Evolutionary conservation across 2,113 vertebrate species (phyloP).

Genomic region (Antigone vipio): DNA sequence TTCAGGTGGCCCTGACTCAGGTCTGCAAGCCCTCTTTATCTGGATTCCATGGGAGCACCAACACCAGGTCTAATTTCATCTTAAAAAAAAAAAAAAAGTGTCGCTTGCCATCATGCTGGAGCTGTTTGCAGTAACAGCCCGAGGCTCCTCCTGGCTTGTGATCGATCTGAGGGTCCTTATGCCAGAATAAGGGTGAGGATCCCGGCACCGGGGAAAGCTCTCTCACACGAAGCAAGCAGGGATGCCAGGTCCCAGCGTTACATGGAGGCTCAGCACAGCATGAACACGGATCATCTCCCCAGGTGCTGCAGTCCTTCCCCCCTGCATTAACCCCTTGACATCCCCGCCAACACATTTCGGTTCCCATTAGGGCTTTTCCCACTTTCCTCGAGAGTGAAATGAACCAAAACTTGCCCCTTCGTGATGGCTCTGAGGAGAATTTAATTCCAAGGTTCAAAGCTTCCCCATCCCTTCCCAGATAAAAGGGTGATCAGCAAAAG

Average conservation of each 20-base stretch:
- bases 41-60: fast-evolving
- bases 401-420: slow-evolving; percentile 51
- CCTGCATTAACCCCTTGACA: slow-evolving; percentile 13
- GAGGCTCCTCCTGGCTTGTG: not conserved
- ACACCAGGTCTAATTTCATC: not conserved
- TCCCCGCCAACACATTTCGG: not conserved
- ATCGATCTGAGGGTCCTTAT: not conserved
- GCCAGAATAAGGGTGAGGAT: not conserved
- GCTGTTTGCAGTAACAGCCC: not conserved
- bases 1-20: not conserved
- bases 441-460: slow-evolving; percentile 77
- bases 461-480: slow-evolving; percentile 68
- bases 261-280: not conserved
- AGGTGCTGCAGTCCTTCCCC: not conserved
- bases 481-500: slow-evolving; percentile 67
- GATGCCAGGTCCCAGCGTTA: not conserved
- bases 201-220: not conserved
- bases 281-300: not conserved
- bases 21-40: not conserved
- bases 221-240: not conserved
- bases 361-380: slow-evolving; percentile 23
- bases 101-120: not conserved
- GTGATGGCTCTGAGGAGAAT: slow-evolving; percentile 56
- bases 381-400: slow-evolving; percentile 10
- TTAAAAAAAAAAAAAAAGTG: not conserved